Base-by-base conservation (phyloP, 2,113 vertebrate genomes). In the Chamaea fasciata region DNA sequence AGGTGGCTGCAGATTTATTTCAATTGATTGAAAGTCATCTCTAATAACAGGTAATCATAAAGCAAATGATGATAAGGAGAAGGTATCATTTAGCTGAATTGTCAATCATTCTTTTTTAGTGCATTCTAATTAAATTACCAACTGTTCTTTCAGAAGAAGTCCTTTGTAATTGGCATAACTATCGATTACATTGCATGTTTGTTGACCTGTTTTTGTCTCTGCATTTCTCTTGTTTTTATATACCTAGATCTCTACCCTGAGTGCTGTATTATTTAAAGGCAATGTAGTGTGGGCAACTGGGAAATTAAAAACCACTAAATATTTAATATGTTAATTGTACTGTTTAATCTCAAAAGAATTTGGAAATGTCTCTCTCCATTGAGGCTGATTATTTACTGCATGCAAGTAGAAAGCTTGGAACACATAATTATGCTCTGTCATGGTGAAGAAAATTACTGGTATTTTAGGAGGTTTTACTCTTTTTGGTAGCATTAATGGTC, bases 41-140 rank as follows among this genome's bases (percentile, higher is more conserved):
- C 67, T 96, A 97, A 96, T 97, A 92, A 76, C 55, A 94, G 70
- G 78, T 92, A 91, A 89, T 87, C 75, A 69, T 87, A 94, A 95
- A 85, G 63, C 50, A 95, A 94, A 75, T 60, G n/a, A 74, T 53
- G 53, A 50, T 92, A 84, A 91, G 46, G 76, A 77, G 57, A 84
- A 92, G 28, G 27, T 79, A 77, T 69, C 0, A 1, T 94, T 93
- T 83, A 64, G 42, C 9, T 87, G 52, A 92, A 63, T 87, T 83
- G 88, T 89, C 85, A 90, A 35, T 78, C 62, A 65, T 76, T 83
- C 76, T 53, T 68, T 77, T 89, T 92, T 63, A 89, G 46, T 81
- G 44, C 27, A 26, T 87, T 86, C 46, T 91, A 63, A 91, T 79
- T 93, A 91, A 60, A 83, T 93, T 90, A n/a, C 68, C 50, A 49